Percentiles rank a stretch among this genome's conserved stretches.
These are phyloP conservation scores for Nephrotoma appendiculata DNA, from an alignment of 2,888 invertebrate species.

Conservation along the genomic window DNA sequence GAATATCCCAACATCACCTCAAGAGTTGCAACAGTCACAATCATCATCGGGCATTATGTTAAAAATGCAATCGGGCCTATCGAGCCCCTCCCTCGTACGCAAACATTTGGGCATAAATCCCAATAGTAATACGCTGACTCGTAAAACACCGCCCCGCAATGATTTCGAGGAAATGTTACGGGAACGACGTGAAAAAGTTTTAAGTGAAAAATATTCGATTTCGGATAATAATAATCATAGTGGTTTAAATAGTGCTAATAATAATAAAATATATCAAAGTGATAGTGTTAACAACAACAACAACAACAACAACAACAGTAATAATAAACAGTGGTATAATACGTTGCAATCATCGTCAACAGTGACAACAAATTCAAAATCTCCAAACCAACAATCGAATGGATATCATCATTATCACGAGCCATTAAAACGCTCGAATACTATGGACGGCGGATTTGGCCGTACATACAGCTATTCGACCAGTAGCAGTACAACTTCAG, in stretches of 20 bases:
- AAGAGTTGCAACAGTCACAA: slow-evolving; percentile 9
- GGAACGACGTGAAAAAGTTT: slow-evolving; percentile 31
- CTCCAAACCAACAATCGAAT: slow-evolving; percentile 9
- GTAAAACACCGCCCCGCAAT: slow-evolving; percentile 25
- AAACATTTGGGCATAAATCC: slow-evolving; percentile 45
- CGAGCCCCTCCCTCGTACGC: slow-evolving; percentile 71
- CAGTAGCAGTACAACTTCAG: slow-evolving; percentile 14
- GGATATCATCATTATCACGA: slow-evolving; percentile 18
- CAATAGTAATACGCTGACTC: slow-evolving; percentile 22
- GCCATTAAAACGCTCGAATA: slow-evolving; percentile 20
- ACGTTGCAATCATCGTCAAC: not conserved
- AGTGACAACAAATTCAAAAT: not conserved
- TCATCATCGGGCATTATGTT: slow-evolving; percentile 35
- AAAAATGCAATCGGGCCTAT: slow-evolving; percentile 56
- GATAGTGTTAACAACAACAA: not conserved
- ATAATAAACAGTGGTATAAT: slow-evolving; percentile 6
- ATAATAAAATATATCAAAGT: slow-evolving; percentile 5
- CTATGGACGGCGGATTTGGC: slow-evolving; percentile 19
- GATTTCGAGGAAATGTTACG: slow-evolving; percentile 32
- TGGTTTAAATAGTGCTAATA: slow-evolving; percentile 6
- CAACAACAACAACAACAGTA: not conserved
- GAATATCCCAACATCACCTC: slow-evolving; percentile 33
- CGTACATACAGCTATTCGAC: slow-evolving; percentile 7
- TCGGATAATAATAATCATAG: slow-evolving; percentile 13
- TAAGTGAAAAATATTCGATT: slow-evolving; percentile 20